Evolutionary conservation across 2,113 vertebrate genomes (phyloP).

Genomic region (Mastomys natalensis): DNA sequence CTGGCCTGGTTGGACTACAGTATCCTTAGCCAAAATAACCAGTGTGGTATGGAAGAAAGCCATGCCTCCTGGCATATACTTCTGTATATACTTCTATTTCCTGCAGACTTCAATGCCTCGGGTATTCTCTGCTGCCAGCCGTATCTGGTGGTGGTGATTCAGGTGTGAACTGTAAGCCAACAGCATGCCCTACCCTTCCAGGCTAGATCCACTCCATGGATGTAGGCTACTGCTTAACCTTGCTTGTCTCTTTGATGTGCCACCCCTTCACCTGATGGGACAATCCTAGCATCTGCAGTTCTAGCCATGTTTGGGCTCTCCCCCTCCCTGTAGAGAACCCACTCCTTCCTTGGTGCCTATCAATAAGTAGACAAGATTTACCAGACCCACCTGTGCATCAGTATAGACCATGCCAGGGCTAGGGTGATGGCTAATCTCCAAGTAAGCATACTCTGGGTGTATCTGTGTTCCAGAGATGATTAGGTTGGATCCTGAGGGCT

Average conservation of each 20-base stretch:
- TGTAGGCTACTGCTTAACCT: neutral
- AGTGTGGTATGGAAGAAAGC: neutral
- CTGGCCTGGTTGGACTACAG: neutral
- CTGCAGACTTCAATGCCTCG: neutral
- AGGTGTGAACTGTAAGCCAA: neutral
- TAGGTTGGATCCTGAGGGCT: neutral
- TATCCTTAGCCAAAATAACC: neutral
- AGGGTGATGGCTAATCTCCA: neutral
- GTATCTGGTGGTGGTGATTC: neutral
- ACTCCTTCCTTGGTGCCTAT: neutral
- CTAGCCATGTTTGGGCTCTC: neutral
- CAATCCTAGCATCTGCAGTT: neutral
- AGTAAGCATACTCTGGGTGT: neutral
- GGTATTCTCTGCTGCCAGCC: neutral
- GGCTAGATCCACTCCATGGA: neutral
- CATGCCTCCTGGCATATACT: neutral
- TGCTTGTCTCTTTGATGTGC: fast-evolving
- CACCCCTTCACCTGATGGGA: neutral
- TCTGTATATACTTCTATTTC: neutral
- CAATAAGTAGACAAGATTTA: neutral
- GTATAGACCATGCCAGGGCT: neutral
- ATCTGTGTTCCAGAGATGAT: neutral
- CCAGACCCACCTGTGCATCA: neutral
- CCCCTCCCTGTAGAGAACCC: fast-evolving
- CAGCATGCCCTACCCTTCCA: neutral